Conservation (phyloP, 2,113 vertebrate species). For the Theristicus caerulescens region DNA sequence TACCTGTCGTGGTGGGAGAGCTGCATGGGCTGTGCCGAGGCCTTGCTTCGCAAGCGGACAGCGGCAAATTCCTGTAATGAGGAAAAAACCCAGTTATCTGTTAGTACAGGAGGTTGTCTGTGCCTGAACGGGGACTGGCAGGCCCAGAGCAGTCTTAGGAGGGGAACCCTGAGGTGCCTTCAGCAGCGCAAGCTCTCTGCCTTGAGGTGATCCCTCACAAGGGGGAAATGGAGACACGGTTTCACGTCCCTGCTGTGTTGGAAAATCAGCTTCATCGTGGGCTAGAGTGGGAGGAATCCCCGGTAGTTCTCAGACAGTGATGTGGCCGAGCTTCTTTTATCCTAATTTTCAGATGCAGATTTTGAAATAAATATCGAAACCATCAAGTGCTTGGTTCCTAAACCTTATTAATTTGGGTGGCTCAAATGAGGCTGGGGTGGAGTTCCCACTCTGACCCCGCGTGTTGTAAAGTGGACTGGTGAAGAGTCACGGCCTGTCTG, state of each 20-base stretch:
- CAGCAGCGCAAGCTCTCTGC: not conserved
- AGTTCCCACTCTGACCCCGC: not conserved
- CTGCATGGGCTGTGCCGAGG: not conserved
- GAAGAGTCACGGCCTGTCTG: not conserved
- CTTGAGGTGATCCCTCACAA: not conserved
- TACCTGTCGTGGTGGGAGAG: not conserved
- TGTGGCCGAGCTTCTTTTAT: not conserved
- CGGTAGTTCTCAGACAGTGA: rapidly evolving
- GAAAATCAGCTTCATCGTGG: not conserved
- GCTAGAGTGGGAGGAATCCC: not conserved
- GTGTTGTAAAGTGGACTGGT: too few species aligned
- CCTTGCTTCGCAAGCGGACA: not conserved
- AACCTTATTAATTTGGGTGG: not conserved
- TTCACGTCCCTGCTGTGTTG: not conserved
- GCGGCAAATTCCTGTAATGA: not conserved
- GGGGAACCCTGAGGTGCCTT: not conserved
- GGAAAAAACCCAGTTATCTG: not conserved
- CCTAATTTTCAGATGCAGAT: not conserved
- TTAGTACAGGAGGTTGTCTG: not conserved
- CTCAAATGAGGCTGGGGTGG: not conserved
- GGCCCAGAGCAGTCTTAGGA: not conserved
- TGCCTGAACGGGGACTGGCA: not conserved
- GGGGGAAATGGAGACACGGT: not conserved
- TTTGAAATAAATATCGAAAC: not conserved
- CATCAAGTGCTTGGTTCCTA: not conserved